Evolutionary conservation across 2,797 vertebrate genomes (phyloP), one percentile per base, ranked within the genome.

Genomic region (Schizopygopsis malacanthus): DNA sequence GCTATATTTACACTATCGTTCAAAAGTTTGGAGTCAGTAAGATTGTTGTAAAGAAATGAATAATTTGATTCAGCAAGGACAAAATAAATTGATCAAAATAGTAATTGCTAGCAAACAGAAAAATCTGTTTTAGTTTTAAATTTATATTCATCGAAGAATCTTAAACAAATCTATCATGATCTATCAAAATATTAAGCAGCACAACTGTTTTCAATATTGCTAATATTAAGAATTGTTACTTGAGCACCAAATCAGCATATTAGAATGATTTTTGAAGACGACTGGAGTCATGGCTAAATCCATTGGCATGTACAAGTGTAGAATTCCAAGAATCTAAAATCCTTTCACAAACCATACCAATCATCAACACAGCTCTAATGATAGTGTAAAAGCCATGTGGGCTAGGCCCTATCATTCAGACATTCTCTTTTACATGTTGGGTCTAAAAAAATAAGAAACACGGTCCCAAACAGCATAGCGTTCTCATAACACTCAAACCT

Each of bases 301-400:
- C 28, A 70, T 22, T 41, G 37, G 10, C 63, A 69, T 15, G 25
- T 72, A 61, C 77, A n/a, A 80, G 8, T 6, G 39, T 10, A 78
- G 78, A 80, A 81, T 75, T 81, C 11, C 69, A 39, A 52, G 11
- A 81, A 80, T 43, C 50, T 70, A 45, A n/a, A 85, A 73, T 45
- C 10, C 25, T 50, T 65, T 81, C 41, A 39, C 41, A 80, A 80
- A 85, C 69, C 41, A 69, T 69, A n/a, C 28, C 25, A 69, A 78
- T 78, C 54, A 37, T 78, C 54, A 37, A 71, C 81, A 63, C 22
- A 41, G 65, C 18, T 47, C 20, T 75, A 41, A 77, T 78, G 52
- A 83, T 61, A 61, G 39, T 3, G 39, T 83, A 20, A 79, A 78
- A 61, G 41, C 37, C 28, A 69, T 47, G 65, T n/a, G 16, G 65